phyloP scores from a whole-genome alignment of 2,888 invertebrate species.

The Cephus spinipes region DNA sequence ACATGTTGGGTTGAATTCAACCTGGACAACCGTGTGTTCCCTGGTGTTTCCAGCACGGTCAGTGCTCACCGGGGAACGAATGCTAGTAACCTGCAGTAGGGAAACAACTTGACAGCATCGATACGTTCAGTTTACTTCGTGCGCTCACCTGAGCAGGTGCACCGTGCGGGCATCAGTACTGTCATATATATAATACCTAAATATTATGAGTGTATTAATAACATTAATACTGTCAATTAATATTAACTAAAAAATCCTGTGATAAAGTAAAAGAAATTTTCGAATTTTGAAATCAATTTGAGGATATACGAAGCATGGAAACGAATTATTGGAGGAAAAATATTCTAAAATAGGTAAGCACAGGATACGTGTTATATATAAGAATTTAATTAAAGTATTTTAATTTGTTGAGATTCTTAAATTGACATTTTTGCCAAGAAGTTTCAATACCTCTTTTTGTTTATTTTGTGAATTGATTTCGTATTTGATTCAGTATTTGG shows the following conservation, averaged over 20 bases:
- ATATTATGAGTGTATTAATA: neutral
- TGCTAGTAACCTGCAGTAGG: constrained; percentile 29
- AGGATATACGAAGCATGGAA: neutral
- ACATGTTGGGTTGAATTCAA: constrained; percentile 52
- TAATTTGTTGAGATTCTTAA: neutral
- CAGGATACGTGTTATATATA: neutral
- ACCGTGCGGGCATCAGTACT: constrained; percentile 20
- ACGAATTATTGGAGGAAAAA: neutral
- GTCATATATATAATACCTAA: neutral
- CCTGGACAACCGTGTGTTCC: constrained; percentile 45
- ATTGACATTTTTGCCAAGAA: neutral
- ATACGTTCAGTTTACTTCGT: constrained; percentile 58
- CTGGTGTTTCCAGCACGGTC: constrained; percentile 48
- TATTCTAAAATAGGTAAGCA: neutral
- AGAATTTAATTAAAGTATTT: neutral
- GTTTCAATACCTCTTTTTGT: neutral
- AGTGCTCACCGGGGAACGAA: constrained; percentile 48
- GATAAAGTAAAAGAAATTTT: neutral
- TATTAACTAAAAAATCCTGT: neutral
- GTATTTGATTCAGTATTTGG: neutral
- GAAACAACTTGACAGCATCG: constrained; percentile 31
- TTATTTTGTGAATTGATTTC: neutral
- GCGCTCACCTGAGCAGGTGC: constrained; percentile 49
- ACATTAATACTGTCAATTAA: neutral
- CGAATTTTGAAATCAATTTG: neutral